Conservation (phyloP, 1,140 invertebrate species). For the Drosophila trapezifrons region DNA sequence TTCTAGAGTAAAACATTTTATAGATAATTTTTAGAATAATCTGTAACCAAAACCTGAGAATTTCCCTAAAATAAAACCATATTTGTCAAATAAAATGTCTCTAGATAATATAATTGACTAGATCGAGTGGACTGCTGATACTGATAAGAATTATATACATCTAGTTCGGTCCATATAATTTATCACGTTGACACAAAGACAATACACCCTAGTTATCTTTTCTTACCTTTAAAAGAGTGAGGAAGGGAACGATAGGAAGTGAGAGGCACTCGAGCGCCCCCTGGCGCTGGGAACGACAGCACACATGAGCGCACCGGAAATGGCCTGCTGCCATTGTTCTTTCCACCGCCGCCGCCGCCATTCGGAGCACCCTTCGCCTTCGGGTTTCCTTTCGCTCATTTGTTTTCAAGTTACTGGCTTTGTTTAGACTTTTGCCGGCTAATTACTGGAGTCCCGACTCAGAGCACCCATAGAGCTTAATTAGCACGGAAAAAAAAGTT, state of each 20-base stretch:
- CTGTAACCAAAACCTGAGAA: too few relatives aligned
- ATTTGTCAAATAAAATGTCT: not conserved
- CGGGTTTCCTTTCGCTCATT: slow-evolving; percentile 53
- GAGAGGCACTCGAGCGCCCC: slow-evolving; percentile 49
- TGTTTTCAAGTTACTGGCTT: slow-evolving; percentile 66
- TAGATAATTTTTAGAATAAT: too few relatives aligned
- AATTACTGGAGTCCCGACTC: slow-evolving; percentile 58
- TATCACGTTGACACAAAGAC: not conserved
- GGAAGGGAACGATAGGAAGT: slow-evolving; percentile 8
- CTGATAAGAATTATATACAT: not conserved
- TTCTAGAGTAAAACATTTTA: too few relatives aligned
- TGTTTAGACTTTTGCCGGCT: slow-evolving; percentile 60
- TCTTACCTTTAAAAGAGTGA: not conserved
- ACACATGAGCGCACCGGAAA: slow-evolving; percentile 67
- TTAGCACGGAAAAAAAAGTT: slow-evolving; percentile 66
- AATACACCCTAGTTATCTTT: not conserved
- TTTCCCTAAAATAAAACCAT: too few relatives aligned
- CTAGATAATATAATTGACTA: not conserved
- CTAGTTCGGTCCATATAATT: too few relatives aligned
- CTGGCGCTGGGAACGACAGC: slow-evolving; percentile 50
- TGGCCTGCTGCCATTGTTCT: slow-evolving; percentile 68
- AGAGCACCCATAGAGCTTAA: slow-evolving; percentile 63
- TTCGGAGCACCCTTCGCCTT: not conserved
- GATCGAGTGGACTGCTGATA: not conserved
- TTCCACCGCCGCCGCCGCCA: not conserved